Evolutionary conservation across 2,888 invertebrate genomes (phyloP).

Genomic region (Tenthredo mesomela): DNA sequence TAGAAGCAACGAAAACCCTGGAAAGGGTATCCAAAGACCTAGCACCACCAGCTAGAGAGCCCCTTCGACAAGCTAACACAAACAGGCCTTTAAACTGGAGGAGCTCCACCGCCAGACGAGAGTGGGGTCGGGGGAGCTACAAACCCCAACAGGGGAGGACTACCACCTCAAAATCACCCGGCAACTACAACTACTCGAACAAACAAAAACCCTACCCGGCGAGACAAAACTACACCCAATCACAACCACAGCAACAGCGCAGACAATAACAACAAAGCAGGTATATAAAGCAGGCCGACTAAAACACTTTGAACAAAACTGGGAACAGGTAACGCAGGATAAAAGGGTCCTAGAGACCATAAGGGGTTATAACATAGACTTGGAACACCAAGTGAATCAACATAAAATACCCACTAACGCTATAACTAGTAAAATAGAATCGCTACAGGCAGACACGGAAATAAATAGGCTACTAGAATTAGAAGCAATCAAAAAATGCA

Average conservation of each 20-base stretch:
- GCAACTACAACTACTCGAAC: too few species aligned
- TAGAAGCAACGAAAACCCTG: background rate
- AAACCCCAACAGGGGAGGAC: background rate
- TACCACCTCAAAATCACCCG: background rate
- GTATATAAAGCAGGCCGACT: background rate
- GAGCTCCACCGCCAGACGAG: background rate
- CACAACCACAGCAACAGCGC: too few species aligned
- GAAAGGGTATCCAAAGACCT: background rate
- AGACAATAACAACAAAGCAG: background rate
- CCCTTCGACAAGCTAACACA: background rate
- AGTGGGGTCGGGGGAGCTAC: background rate
- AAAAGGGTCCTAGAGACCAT: background rate
- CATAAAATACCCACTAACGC: background rate
- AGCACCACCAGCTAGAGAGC: background rate
- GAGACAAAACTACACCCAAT: too few species aligned
- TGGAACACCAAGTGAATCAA: background rate
- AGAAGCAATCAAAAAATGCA: background rate
- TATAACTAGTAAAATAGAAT: background rate
- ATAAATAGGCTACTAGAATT: background rate
- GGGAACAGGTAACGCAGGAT: background rate
- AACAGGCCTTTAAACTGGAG: slow-evolving; percentile 6
- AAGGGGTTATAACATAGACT: background rate
- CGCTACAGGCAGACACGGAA: background rate
- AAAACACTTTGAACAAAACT: background rate
- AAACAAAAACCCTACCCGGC: too few species aligned